phyloP scores from a whole-genome alignment of 1,140 invertebrate species.

The Hesperophylax magnus region DNA sequence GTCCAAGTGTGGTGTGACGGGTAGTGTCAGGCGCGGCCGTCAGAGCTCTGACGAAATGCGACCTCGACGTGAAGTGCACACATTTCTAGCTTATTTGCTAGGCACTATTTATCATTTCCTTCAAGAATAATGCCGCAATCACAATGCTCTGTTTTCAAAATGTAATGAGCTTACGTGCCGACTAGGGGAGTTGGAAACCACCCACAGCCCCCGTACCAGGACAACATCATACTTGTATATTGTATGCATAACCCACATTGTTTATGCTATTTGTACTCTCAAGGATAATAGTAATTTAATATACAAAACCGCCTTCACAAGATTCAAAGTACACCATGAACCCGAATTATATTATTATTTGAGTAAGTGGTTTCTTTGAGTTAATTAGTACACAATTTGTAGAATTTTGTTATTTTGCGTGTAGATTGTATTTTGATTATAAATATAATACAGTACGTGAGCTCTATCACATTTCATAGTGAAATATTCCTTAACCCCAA shows the following conservation, averaged over 20 bases:
- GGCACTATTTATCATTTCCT: slow-evolving; percentile 44
- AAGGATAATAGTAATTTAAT: background rate
- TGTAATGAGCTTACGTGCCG: slow-evolving; percentile 39
- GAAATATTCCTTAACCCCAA: no score
- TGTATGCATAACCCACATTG: background rate
- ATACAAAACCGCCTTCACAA: no score
- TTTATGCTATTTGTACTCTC: background rate
- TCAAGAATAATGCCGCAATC: slow-evolving; percentile 44
- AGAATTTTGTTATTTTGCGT: no score
- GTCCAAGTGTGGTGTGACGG: no score
- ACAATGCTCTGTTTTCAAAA: slow-evolving; percentile 37
- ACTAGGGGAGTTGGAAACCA: slow-evolving; percentile 1
- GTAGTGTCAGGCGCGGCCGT: no score
- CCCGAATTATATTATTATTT: no score
- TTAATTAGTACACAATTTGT: no score
- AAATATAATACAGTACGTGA: no score
- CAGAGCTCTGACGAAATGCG: slow-evolving; percentile 1
- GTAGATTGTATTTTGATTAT: no score
- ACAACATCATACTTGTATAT: background rate
- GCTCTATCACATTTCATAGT: no score
- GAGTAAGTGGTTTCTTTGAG: no score
- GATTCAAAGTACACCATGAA: no score
- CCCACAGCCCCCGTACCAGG: background rate
- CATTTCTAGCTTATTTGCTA: slow-evolving; percentile 20
- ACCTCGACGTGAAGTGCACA: background rate